A percentile compares a stretch with the other conserved stretches of the same genome.
phyloP scores from a whole-genome alignment of 1,140 invertebrate species.

The Macrobrachium rosenbergii region DNA sequence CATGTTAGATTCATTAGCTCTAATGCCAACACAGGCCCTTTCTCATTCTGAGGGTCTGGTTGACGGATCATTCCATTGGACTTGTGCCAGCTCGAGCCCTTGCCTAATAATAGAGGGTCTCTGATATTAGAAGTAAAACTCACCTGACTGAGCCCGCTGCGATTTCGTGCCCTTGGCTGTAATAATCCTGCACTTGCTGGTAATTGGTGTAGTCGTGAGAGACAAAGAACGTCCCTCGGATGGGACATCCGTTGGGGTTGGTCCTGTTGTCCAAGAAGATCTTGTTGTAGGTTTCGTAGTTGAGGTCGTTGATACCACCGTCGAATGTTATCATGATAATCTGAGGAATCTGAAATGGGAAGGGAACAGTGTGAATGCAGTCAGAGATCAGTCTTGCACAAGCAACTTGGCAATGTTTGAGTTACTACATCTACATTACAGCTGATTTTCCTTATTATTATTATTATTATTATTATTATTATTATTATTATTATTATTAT shows the following conservation, averaged over 20 bases:
- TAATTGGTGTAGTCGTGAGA: slow-evolving; percentile 97
- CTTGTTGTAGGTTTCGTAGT: slow-evolving; percentile 89
- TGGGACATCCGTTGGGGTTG: slow-evolving; percentile 91
- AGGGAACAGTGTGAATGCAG: background rate
- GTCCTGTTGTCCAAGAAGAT: slow-evolving; percentile 75
- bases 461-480: too few species aligned
- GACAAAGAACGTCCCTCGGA: slow-evolving; percentile 93
- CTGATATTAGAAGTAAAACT: slow-evolving; percentile 1
- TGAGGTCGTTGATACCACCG: slow-evolving; percentile 92
- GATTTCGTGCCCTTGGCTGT: slow-evolving; percentile 91
- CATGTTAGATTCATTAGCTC: slow-evolving; percentile 1
- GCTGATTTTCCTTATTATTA: background rate
- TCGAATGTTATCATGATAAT: slow-evolving; percentile 95
- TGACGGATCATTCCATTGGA: background rate
- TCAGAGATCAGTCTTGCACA: background rate
- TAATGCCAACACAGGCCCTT: background rate
- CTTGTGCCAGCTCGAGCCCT: too few species aligned
- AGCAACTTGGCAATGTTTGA: background rate
- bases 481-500: background rate
- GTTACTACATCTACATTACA: background rate
- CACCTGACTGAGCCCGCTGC: slow-evolving; percentile 81
- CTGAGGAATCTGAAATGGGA: slow-evolving; percentile 84
- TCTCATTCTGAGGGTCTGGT: too few species aligned
- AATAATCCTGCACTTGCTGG: slow-evolving; percentile 89
- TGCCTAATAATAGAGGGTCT: too few species aligned